These are phyloP conservation scores for Apodemus sylvaticus DNA, from an alignment of 2,113 vertebrate genomes.

Conservation along the genomic window DNA sequence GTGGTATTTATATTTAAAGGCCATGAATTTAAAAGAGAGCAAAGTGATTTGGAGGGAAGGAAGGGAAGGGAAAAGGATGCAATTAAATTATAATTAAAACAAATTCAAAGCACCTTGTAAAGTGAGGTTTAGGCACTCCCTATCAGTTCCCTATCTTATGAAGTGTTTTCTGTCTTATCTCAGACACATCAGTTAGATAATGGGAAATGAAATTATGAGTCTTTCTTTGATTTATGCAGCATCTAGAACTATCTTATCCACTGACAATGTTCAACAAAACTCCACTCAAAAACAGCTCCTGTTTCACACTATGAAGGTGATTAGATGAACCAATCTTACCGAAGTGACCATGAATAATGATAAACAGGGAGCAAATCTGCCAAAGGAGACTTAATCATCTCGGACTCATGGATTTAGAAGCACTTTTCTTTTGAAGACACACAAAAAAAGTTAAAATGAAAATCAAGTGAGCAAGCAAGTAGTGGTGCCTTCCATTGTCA, in stretches of 20 bases:
- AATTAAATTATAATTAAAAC: background rate
- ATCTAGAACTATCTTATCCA: background rate
- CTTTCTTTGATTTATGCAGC: background rate
- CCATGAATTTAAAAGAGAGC: background rate
- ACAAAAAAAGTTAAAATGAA: constrained; percentile 19
- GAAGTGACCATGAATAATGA: background rate
- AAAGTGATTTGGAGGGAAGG: background rate
- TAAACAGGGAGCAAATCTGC: background rate
- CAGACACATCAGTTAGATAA: background rate
- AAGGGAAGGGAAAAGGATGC: background rate
- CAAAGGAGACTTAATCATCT: background rate
- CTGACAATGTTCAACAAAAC: constrained; percentile 21
- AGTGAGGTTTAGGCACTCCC: background rate
- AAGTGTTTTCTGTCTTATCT: background rate
- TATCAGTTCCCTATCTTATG: background rate
- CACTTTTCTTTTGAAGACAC: background rate
- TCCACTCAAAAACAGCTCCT: background rate
- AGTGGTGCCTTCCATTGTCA: constrained; percentile 46
- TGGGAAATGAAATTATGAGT: background rate
- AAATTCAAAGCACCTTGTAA: background rate
- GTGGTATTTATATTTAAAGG: background rate
- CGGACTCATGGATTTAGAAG: background rate
- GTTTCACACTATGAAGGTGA: background rate
- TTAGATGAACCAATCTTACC: background rate
- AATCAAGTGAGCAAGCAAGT: background rate